Base-by-base conservation (phyloP, 2,888 invertebrate species). In the Isotomurus palustris region DNA sequence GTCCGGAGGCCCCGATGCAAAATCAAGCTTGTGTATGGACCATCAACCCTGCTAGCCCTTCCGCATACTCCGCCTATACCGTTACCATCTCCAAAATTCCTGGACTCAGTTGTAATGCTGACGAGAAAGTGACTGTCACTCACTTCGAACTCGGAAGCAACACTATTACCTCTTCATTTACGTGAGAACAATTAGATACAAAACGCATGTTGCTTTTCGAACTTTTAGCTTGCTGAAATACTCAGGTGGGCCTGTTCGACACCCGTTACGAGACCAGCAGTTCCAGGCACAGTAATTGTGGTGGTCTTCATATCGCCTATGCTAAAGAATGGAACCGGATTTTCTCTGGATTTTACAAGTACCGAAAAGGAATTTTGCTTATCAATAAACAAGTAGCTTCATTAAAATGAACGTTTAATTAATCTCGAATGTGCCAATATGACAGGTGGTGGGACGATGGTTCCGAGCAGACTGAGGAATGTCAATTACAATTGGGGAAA, bases 21-120 rank as follows among this genome's bases (percentile, higher is more conserved):
- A 3, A 61, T 21, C 40, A 54, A 6, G 45, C 57, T 36, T 64
- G 64, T 41, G 40, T 58, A 28, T 64, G 64, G 64, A 61, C 61
- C 12, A 56, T 64, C 5, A 51, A 53, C 12, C 60, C 60, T 5
- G 22, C 12, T 3, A 3, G 3, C 4, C 19, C 49, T n/a, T 5
- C 35, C 10, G 21, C 32, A 32, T 24, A 29, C 14, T 5, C 35
- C 4, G 22, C 35, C 14, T 49, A 19, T 35, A 35, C 12, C 14
- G 22, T 49, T 35, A 3, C 4, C 12, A 29, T 49, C 6, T 3
- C n/a, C 32, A 14, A 32, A 35, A 2, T 35, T 5, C 5, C 17
- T n/a, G 29, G 29, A 4, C 22, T 35, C 2, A 22, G 3, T 10
- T 49, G 49, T 49, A 10, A 5, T n/a, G 4, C 49, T 21, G 28